Base-by-base conservation (phyloP, 2,113 vertebrate species). In the Prochilodus magdalenae region DNA sequence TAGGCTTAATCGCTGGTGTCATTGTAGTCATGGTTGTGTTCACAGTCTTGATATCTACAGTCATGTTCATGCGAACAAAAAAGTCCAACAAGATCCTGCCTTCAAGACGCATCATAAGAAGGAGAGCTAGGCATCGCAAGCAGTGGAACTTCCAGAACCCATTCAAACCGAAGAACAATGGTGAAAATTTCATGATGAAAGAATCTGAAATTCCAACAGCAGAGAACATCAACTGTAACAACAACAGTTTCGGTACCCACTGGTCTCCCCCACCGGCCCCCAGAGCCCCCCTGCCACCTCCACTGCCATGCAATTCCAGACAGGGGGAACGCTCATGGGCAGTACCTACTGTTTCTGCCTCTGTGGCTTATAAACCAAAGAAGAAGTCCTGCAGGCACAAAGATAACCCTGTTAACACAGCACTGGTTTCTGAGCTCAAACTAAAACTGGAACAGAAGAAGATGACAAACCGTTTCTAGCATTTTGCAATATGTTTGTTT, bases 31-130 rank as follows among this genome's bases (percentile, higher is more conserved):
- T 96, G 85, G 94, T 99, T 88, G 84, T 95, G 91, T 90, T 97
- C 86, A 98, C 98, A 0, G 90, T 98, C 87, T 84, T 96, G 92
- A 96, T 99, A 92, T 99, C 98, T 84, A 97, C 97, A 0, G 95
- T 94, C 84, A 97, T 94, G 88, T 99, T 97, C 93, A 92, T 97
- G 94, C 96, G 97, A 91, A 99, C 97, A 93, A 98, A 96, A 93
- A 97, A 96, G 81, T 96, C 96, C 89, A 99, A 97, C 92, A 95
- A 95, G 88, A 89, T 99, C 88, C 91, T 94, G 88, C 98, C 98
- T 0, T 92, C 95, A 74, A 93, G 94, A 3, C 94, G 95, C 0
- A 92, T 97, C 86, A 92, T 99, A 81, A 95, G 93, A 89, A 95
- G 92, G 87, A 93, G 95, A 44, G 92, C 87, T 22, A 87, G 72